Base-by-base conservation (phyloP, 2,113 vertebrate genomes). In the Lanius ludovicianus region DNA sequence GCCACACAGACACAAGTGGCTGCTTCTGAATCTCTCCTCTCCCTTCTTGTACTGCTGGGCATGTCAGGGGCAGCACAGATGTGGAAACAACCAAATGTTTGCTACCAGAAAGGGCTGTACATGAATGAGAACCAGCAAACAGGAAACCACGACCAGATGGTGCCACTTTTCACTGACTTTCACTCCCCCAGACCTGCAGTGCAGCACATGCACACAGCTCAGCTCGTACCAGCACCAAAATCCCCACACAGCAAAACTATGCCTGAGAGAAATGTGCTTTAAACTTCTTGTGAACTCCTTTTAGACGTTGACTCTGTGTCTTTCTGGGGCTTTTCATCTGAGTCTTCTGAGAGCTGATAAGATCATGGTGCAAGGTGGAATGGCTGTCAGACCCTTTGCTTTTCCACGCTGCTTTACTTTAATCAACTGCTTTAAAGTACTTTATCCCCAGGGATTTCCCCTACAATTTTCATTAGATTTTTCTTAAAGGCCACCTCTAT, bases 401-500 rank as follows among this genome's bases (percentile, higher is more conserved):
- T 89, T 90, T 64, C 65, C 35, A 33, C 65, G 4, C 50, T 67
- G 35, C 47, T 89, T 91, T 73, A 3, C 44, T 94, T 75, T 87
- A 89, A 94, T 89, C 69, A 60, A 17, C 0, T 4, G 21, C 77
- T 82, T 84, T 41, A 37, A 84, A 76, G 77, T 17, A 8, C 53
- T 84, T 87, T 46, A 76, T 91, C 44, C 63, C 77, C 41, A 7
- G 10, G 65, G 74, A 44, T 91, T 93, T 75, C 18, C 52, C 49
- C 44, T 71, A 27, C n/a, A 57, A 53, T 91, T 84, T 87, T 76
- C 9, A 7, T 35, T 73, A 41, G 69, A 27, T 60, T 89, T 60
- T 92, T 70, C 31, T 80, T 95, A 91, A 90, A 89, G 89, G 84
- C 62, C 64, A 79, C 28, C 7, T 96, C 27, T 94, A 52, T 64